Base-by-base conservation (phyloP, 2,888 invertebrate species). In the Agrenia bidenticulata region DNA sequence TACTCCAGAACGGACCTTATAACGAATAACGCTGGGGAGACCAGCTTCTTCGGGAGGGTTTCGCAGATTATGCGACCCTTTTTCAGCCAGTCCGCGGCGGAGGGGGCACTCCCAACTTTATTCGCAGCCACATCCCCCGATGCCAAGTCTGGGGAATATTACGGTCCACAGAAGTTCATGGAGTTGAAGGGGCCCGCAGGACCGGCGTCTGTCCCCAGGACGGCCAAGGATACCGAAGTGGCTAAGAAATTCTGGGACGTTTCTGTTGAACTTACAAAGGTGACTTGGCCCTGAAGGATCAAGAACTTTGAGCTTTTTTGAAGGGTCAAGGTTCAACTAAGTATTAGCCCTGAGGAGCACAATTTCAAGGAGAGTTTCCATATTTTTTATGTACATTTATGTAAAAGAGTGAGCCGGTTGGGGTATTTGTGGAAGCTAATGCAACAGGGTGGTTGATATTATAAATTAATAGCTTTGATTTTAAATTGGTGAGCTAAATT, bases 201-300 rank as follows among this genome's bases (percentile, higher is more conserved):
- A 1, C 26, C 56, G 1, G 57, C 55, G n/a, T 4, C 9, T 17
- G 24, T 61, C 13, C 42, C 61, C 11, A 9, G 21, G 7, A 23
- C 32, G 19, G 65, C 61, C 4, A 65, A 61, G 26, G 24, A 61
- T 27, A 1, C 1, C 0, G 53, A 49, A 26, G 39, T 26, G 1
- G 61, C 65, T 2, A 50, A 54, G 24, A 37, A 57, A 42, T 42
- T 65, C 0, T 65, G 65, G 65, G 58, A 65, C 17, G 24, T 42
- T 26, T 61, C 61, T 15, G 42, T 23, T 1, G 19, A 15, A 23
- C 23, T 65, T 2, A 57, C 65, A 1, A 26, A 27, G 9, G 65
- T 57, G 17, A 55, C 15, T 1, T 65, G 65, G 65, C 51, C 51
- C 32, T 4, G 32, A 32, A n/a, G n/a, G n/a, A n/a, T n/a, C n/a